These are phyloP conservation scores for Drosophila leontia DNA, from an alignment of 1,140 invertebrate genomes.

Conservation along the genomic window DNA sequence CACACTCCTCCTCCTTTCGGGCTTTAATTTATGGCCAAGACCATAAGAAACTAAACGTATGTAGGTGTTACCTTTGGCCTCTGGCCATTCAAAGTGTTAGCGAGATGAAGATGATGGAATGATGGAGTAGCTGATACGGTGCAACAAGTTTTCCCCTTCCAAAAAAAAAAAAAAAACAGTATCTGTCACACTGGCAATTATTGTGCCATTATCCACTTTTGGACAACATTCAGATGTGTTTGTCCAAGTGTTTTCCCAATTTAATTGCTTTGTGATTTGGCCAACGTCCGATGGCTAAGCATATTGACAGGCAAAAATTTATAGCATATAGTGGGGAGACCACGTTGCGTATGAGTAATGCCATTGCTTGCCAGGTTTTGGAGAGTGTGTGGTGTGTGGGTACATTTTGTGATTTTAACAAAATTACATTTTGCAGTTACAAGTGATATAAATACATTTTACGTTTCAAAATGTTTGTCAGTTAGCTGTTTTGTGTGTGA, in stretches of 20 bases:
- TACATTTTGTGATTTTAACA: constrained; percentile 53
- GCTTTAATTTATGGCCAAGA: constrained; percentile 41
- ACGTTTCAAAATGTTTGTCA: constrained; percentile 51
- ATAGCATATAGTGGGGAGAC: constrained; percentile 20
- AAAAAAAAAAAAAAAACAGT: not conserved
- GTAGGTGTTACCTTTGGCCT: constrained; percentile 36
- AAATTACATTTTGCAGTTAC: constrained; percentile 67
- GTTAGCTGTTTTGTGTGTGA: constrained; percentile 3
- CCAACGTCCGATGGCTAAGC: constrained; percentile 24
- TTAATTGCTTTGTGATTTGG: constrained; percentile 55
- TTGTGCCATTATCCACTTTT: constrained; percentile 42
- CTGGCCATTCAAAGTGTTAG: constrained; percentile 22
- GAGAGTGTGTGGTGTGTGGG: not conserved
- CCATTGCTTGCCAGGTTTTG: constrained; percentile 14
- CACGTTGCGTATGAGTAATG: constrained; percentile 57
- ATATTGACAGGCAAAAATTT: constrained; percentile 62
- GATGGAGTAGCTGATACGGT: not conserved
- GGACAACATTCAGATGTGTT: constrained; percentile 5
- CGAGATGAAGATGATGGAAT: not conserved
- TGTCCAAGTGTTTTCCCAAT: constrained; percentile 39
- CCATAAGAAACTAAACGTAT: too few species aligned
- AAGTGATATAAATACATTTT: constrained; percentile 62
- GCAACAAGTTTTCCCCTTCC: constrained; percentile 17
- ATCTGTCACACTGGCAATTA: constrained; percentile 36
- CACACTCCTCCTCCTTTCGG: constrained; percentile 7